These are phyloP conservation scores for Keiferia lycopersicella DNA, from an alignment of 2,888 invertebrate genomes.

Conservation along the genomic window DNA sequence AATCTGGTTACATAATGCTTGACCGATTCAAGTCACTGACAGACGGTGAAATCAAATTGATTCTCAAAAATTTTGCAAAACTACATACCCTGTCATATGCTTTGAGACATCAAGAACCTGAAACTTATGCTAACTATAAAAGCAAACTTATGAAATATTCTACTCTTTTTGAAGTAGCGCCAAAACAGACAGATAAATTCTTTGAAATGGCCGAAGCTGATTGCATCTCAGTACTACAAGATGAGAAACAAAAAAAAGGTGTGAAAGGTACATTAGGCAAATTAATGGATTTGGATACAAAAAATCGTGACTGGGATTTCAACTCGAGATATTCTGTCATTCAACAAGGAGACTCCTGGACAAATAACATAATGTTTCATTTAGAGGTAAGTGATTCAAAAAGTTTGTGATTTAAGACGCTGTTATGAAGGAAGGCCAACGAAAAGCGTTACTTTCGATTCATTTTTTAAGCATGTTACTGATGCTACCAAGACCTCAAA, in stretches of 20 bases:
- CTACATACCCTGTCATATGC: slow-evolving; percentile 48
- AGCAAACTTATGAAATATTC: background rate
- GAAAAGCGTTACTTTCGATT: no score
- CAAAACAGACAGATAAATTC: background rate
- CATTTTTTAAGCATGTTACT: no score
- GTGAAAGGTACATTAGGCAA: background rate
- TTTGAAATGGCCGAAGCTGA: background rate
- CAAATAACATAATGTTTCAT: slow-evolving; percentile 41
- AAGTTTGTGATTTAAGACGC: no score
- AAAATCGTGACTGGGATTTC: background rate
- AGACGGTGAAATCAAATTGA: slow-evolving; percentile 35
- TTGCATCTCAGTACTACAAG: background rate
- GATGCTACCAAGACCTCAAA: no score
- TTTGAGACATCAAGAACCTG: slow-evolving; percentile 43
- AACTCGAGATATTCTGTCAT: slow-evolving; percentile 36
- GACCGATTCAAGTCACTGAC: slow-evolving; percentile 37
- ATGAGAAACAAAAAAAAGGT: background rate
- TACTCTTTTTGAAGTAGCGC: background rate
- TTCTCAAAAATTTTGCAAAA: slow-evolving; percentile 44
- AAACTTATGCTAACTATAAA: background rate
- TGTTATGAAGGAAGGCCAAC: no score
- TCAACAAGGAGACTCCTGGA: slow-evolving; percentile 43
- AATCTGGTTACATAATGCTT: slow-evolving; percentile 40
- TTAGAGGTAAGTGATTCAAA: slow-evolving; percentile 33
- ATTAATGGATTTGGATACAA: background rate